Conservation (phyloP, 2,113 vertebrate species). For the Podiceps cristatus region DNA sequence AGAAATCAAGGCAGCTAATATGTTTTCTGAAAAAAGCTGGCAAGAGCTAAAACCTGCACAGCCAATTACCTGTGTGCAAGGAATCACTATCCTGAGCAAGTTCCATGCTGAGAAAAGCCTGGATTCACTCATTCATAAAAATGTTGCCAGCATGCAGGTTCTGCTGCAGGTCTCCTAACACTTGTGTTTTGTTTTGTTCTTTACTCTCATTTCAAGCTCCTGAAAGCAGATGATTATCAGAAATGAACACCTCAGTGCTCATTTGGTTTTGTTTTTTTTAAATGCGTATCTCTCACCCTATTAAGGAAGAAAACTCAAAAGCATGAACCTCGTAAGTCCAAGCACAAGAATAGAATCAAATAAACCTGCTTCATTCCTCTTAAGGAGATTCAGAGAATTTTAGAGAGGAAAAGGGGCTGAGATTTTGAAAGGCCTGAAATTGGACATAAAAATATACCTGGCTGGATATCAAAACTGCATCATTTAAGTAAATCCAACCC, state of each 20-base stretch:
- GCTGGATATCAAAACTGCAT: neutral
- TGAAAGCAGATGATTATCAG: neutral
- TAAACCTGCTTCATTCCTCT: neutral
- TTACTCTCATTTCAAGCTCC: neutral
- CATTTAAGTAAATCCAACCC: neutral
- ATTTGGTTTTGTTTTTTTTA: neutral
- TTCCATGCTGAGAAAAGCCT: slow-evolving; percentile 7
- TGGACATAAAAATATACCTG: neutral
- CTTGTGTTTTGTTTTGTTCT: neutral
- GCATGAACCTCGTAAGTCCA: neutral
- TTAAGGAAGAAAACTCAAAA: neutral
- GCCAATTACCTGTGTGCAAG: slow-evolving; percentile 35
- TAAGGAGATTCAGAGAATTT: neutral
- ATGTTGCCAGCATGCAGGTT: neutral
- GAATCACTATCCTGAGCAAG: neutral
- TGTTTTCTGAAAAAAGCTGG: slow-evolving; percentile 37
- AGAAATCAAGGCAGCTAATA: slow-evolving; percentile 29
- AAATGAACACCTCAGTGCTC: neutral
- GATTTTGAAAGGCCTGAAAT: neutral
- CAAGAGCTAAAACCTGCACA: slow-evolving; percentile 28
- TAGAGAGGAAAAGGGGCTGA: neutral
- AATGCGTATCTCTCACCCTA: neutral
- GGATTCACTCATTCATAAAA: slow-evolving; percentile 33
- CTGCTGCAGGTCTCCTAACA: neutral
- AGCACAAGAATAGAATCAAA: neutral